phyloP scores from a whole-genome alignment of 2,888 invertebrate species.

The Ectemnius cavifrons region DNA sequence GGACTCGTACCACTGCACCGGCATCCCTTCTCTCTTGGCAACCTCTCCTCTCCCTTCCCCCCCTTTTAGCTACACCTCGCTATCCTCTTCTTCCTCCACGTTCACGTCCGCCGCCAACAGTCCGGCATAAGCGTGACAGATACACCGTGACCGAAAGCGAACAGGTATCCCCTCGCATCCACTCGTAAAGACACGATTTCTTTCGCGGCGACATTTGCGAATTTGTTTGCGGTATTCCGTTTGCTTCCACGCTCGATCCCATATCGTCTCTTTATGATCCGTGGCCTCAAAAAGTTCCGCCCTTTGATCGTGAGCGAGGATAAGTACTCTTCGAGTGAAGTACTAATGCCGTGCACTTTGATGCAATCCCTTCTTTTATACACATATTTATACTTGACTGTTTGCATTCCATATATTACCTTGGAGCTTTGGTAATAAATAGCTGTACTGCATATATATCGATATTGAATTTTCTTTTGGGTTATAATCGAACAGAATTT shows the following conservation, averaged over 20 bases:
- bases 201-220: no score
- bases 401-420: no score
- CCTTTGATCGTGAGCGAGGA: no score
- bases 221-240: neutral
- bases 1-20: slow-evolving; percentile 50
- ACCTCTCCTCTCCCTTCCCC: neutral
- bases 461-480: no score
- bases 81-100: neutral
- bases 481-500: no score
- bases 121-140: slow-evolving; percentile 35
- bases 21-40: slow-evolving; percentile 25
- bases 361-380: no score
- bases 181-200: slow-evolving; percentile 30
- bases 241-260: neutral
- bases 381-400: no score
- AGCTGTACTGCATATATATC: no score
- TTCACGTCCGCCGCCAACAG: slow-evolving; percentile 6
- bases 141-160: slow-evolving; percentile 42
- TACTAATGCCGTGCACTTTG: no score
- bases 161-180: slow-evolving; percentile 19
- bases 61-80: neutral
- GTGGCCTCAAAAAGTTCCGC: neutral
- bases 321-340: no score
- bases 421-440: no score
- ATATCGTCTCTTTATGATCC: neutral